Evolutionary conservation across 2,113 vertebrate genomes (phyloP).

Genomic region (Illadopsis cleaveri): DNA sequence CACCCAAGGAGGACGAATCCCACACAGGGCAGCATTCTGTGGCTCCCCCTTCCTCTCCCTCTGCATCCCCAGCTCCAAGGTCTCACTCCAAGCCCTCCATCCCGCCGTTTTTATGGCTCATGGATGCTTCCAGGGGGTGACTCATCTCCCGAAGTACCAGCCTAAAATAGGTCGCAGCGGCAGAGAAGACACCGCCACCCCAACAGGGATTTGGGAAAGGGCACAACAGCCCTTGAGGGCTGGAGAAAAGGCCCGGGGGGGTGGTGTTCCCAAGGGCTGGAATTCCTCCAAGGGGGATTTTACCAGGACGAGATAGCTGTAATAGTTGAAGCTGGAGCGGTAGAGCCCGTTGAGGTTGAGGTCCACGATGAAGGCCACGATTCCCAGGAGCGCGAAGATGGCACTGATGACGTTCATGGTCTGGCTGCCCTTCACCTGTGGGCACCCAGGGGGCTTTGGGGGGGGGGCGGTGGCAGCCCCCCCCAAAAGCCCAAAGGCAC

Average conservation of each 20-base stretch:
- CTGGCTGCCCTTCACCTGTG: constrained; percentile 42
- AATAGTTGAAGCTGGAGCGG: not conserved
- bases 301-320: not conserved
- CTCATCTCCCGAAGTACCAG: not conserved
- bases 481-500: not conserved
- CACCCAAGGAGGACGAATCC: not conserved
- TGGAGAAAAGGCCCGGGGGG: no score
- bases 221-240: not conserved
- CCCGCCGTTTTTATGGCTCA: fast-evolving
- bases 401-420: constrained; percentile 58
- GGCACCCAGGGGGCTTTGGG: fast-evolving
- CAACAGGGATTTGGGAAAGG: not conserved
- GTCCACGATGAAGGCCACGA: constrained; percentile 45
- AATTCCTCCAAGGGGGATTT: not conserved
- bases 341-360: constrained; percentile 46
- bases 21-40: fast-evolving
- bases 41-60: not conserved
- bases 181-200: not conserved
- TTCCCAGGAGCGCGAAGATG: constrained; percentile 18
- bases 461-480: fast-evolving
- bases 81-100: not conserved
- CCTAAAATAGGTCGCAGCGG: not conserved
- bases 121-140: not conserved
- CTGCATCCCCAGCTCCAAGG: not conserved
- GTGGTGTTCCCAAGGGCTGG: fast-evolving